A percentile compares a stretch with the other conserved stretches of the same genome.
These are phyloP conservation scores for Parnassius smintheus DNA, from an alignment of 2,888 invertebrate species.

Conservation along the genomic window DNA sequence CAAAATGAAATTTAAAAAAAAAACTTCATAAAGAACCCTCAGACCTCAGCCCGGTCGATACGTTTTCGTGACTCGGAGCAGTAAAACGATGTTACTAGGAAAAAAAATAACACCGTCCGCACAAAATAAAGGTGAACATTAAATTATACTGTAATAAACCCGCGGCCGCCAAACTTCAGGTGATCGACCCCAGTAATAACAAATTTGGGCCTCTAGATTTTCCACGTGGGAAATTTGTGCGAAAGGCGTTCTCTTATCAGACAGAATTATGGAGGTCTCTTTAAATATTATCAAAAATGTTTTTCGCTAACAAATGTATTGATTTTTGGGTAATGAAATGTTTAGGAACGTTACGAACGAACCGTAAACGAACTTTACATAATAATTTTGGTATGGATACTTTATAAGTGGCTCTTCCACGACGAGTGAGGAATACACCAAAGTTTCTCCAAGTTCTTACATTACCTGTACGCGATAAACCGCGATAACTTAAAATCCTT, in stretches of 20 bases:
- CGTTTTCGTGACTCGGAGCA: constrained; percentile 68
- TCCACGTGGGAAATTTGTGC: constrained; percentile 75
- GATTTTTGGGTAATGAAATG: background rate
- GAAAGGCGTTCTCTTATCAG: constrained; percentile 26
- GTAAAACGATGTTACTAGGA: constrained; percentile 57
- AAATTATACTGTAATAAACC: constrained; percentile 75
- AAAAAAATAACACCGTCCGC: constrained; percentile 57
- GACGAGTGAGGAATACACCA: too few relatives aligned
- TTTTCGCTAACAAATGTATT: constrained; percentile 28
- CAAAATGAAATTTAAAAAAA: constrained; percentile 27
- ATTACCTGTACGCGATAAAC: too few relatives aligned
- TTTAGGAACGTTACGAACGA: background rate
- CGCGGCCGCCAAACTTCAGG: constrained; percentile 59
- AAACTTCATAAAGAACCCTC: constrained; percentile 31
- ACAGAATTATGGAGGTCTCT: constrained; percentile 12
- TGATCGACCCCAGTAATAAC: constrained; percentile 64
- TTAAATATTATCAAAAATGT: constrained; percentile 28
- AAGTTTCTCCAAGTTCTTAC: too few relatives aligned
- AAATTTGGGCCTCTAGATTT: constrained; percentile 55
- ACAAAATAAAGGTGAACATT: constrained; percentile 69
- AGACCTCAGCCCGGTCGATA: constrained; percentile 61
- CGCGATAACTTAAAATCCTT: too few relatives aligned
- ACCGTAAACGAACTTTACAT: background rate
- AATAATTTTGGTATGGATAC: too few relatives aligned
- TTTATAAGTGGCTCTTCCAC: too few relatives aligned